phyloP scores from a whole-genome alignment of 2,113 vertebrate genomes.

The Archilochus colubris region DNA sequence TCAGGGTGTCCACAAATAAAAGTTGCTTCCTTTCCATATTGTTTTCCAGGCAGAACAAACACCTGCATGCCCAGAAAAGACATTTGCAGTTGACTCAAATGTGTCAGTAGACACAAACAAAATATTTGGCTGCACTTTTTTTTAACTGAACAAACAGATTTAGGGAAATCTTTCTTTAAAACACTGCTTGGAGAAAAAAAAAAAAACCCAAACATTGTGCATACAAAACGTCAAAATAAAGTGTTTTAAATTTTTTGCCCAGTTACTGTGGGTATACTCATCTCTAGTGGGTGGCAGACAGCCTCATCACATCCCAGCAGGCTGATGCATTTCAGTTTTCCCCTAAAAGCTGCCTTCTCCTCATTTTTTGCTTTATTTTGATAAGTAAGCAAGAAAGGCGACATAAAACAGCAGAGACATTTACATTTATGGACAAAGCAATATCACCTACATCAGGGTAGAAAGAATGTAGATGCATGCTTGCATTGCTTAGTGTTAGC shows the following conservation, averaged over 20 bases:
- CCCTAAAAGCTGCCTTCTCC: neutral
- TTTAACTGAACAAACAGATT: constrained; percentile 2
- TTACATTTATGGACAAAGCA: constrained; percentile 20
- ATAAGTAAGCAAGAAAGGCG: constrained; percentile 41
- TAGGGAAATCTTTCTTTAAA: neutral
- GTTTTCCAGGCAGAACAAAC: constrained; percentile 19
- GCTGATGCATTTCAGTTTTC: neutral
- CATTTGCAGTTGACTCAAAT: constrained; percentile 9
- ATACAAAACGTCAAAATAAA: constrained; percentile 6
- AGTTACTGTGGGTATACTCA: neutral
- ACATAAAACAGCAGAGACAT: constrained; percentile 2
- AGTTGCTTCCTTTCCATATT: neutral
- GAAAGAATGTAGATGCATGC: neutral
- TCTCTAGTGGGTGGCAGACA: neutral
- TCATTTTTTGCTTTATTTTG: constrained; percentile 43
- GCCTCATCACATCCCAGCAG: neutral
- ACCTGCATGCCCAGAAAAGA: neutral
- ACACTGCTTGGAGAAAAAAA: neutral
- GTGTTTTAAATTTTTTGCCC: neutral
- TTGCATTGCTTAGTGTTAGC: neutral
- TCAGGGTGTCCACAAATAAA: neutral
- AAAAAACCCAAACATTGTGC: neutral
- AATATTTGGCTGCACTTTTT: neutral
- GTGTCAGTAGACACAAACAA: neutral
- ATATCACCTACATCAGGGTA: neutral